Percentiles rank a stretch among this genome's conserved stretches.
Conservation (phyloP, 2,113 vertebrate genomes). For the Gobiocypris rarus region DNA sequence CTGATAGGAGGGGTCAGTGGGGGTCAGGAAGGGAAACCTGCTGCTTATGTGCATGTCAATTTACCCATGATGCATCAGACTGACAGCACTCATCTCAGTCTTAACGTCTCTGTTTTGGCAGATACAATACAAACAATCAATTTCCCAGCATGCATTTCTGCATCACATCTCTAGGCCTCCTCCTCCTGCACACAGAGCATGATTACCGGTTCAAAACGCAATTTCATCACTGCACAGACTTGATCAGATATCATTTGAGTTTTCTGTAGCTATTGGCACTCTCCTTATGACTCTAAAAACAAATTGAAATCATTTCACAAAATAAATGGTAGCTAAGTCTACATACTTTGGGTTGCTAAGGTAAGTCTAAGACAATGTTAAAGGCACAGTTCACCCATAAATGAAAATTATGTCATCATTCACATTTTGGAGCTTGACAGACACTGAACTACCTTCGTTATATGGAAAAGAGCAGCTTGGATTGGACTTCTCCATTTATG, state of each 20-base stretch:
- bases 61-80: slow-evolving; percentile 2
- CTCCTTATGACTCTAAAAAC: slow-evolving; percentile 10
- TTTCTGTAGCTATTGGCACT: slow-evolving; percentile 2
- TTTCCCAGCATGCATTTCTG: slow-evolving; percentile 29
- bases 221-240: background rate
- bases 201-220: slow-evolving; percentile 5
- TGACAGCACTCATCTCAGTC: background rate
- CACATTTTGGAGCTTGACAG: background rate
- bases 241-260: slow-evolving; percentile 20
- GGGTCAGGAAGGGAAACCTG: background rate
- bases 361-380: background rate
- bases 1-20: background rate
- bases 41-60: background rate
- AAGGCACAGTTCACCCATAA: background rate
- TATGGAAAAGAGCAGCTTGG: background rate
- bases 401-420: background rate
- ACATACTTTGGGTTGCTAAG: background rate
- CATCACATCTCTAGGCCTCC: slow-evolving; percentile 2
- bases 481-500: background rate
- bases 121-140: slow-evolving; percentile 29
- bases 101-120: slow-evolving; percentile 1
- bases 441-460: background rate
- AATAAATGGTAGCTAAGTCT: background rate
- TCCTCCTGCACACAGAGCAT: background rate
- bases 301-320: slow-evolving; percentile 14